Percentiles rank a stretch among this genome's conserved stretches.
Evolutionary conservation across 2,888 invertebrate species (phyloP).

Genomic region (Pyralis farinalis): DNA sequence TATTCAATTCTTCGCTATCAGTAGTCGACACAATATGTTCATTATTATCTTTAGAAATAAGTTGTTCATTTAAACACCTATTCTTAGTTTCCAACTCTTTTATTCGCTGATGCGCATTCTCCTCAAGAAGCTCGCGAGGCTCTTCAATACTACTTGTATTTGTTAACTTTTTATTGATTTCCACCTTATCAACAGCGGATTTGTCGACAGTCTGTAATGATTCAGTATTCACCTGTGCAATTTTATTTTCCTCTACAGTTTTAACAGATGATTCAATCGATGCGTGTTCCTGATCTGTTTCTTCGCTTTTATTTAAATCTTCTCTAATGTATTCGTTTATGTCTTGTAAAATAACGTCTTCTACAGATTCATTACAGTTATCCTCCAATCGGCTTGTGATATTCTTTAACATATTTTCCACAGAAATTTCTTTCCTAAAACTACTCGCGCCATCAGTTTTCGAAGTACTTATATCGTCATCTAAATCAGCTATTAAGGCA

Average conservation of each 20-base stretch:
- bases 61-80: not conserved
- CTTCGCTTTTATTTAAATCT: conserved; percentile 21
- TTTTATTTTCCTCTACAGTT: too few relatives aligned
- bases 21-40: conserved; percentile 9
- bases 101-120: too few relatives aligned
- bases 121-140: too few relatives aligned
- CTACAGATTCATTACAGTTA: conserved; percentile 12
- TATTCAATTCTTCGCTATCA: not conserved
- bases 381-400: conserved; percentile 28
- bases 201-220: too few relatives aligned
- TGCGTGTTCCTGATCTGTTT: not conserved
- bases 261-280: too few relatives aligned
- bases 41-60: not conserved
- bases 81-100: too few relatives aligned
- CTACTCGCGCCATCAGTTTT: conserved; percentile 36
- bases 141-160: too few relatives aligned
- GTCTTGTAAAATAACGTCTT: conserved; percentile 25
- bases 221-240: too few relatives aligned
- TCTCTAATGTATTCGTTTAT: conserved; percentile 30
- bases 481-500: conserved; percentile 58
- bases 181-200: too few relatives aligned
- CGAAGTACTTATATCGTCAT: conserved; percentile 45
- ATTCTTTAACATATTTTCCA: conserved; percentile 47
- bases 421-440: conserved; percentile 44
- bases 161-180: too few relatives aligned